phyloP scores from a whole-genome alignment of 2,797 vertebrate species.

The Glossophaga mutica region DNA sequence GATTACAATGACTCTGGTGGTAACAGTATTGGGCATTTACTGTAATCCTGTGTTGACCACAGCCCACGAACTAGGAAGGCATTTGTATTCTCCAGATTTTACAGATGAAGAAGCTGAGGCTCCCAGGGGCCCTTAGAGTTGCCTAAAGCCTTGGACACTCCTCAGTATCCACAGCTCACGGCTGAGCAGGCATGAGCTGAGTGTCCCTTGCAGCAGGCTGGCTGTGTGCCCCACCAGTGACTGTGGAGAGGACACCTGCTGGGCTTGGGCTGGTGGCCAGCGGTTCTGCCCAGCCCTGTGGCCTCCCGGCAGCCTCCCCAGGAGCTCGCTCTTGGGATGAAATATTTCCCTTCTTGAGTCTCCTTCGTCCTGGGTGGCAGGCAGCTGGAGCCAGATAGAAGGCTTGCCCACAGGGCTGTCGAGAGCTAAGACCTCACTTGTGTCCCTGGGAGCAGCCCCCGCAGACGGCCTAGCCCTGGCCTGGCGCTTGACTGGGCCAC shows the following conservation, averaged over 20 bases:
- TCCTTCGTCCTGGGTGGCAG: not conserved
- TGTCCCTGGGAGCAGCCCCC: not conserved
- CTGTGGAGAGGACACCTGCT: slow-evolving; percentile 44
- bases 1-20: not conserved
- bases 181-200: not conserved
- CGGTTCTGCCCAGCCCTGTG: not conserved
- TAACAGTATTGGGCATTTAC: not conserved
- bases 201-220: not conserved
- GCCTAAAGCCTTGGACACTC: not conserved
- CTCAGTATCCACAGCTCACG: not conserved
- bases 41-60: not conserved
- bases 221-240: not conserved
- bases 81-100: not conserved
- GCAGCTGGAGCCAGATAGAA: not conserved
- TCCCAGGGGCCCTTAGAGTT: not conserved
- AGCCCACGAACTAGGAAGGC: not conserved
- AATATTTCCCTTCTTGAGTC: not conserved
- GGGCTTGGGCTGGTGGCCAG: not conserved
- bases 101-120: not conserved
- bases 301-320: not conserved
- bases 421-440: not conserved
- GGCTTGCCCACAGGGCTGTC: not conserved
- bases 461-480: not conserved
- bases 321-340: not conserved
- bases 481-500: not conserved